phyloP scores from a whole-genome alignment of 2,888 invertebrate genomes.

The Luperina testacea region DNA sequence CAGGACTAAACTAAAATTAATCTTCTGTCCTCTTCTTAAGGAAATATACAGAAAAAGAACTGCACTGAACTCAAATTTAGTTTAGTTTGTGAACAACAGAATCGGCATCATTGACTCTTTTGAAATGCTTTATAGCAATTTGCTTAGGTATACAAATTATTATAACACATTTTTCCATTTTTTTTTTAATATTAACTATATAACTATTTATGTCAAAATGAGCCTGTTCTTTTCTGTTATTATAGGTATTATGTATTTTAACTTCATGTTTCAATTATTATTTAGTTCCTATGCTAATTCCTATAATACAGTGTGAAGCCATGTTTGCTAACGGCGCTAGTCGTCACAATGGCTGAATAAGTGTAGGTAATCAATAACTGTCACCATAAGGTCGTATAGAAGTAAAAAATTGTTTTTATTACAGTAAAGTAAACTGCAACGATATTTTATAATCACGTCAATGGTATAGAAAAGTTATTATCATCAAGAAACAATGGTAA shows the following conservation, averaged over 20 bases:
- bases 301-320: neutral
- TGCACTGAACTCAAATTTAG: no score
- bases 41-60: no score
- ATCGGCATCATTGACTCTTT: neutral
- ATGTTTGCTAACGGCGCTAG: neutral
- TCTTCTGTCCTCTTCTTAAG: no score
- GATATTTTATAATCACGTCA: neutral
- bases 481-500: neutral
- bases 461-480: neutral
- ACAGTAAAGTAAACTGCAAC: neutral
- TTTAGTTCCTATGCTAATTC: neutral
- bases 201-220: neutral
- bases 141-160: neutral
- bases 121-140: neutral
- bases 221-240: neutral
- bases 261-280: neutral
- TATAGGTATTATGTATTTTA: neutral
- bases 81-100: no score
- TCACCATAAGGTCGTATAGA: neutral
- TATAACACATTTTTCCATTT: no score
- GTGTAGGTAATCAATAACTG: neutral
- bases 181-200: neutral
- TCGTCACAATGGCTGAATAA: neutral
- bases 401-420: neutral
- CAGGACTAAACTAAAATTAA: no score